Percentiles rank a stretch among this genome's conserved stretches.
phyloP scores from a whole-genome alignment of 2,888 invertebrate species.

The Macrosiphum euphorbiae region DNA sequence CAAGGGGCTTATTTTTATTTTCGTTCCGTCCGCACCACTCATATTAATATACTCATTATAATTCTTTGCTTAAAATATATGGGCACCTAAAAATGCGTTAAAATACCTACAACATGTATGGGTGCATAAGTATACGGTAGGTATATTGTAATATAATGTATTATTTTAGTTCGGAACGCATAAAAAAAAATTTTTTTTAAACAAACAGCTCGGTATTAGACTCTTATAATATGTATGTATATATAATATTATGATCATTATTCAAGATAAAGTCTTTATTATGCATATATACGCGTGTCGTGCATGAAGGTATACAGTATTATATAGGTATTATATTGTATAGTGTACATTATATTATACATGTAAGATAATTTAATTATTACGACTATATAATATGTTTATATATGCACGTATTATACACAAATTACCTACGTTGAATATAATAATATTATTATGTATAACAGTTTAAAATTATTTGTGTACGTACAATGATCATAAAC shows the following conservation, averaged over 20 bases:
- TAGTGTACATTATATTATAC: background rate
- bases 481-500: conserved; percentile 7
- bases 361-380: conserved; percentile 26
- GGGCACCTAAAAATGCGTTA: background rate
- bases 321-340: background rate
- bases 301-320: background rate
- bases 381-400: conserved; percentile 9
- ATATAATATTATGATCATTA: conserved; percentile 1
- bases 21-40: background rate
- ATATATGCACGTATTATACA: conserved; percentile 1
- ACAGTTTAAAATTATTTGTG: background rate
- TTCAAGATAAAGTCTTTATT: conserved; percentile 12
- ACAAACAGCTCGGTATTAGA: background rate
- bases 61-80: background rate
- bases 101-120: background rate
- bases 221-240: background rate
- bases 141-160: background rate
- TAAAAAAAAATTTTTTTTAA: background rate
- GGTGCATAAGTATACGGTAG: background rate
- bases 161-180: background rate
- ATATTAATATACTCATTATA: background rate
- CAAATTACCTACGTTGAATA: background rate
- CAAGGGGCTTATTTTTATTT: background rate
- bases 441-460: background rate
- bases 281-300: background rate